phyloP scores from a whole-genome alignment of 1,140 invertebrate species.

The Streblospio benedicti region DNA sequence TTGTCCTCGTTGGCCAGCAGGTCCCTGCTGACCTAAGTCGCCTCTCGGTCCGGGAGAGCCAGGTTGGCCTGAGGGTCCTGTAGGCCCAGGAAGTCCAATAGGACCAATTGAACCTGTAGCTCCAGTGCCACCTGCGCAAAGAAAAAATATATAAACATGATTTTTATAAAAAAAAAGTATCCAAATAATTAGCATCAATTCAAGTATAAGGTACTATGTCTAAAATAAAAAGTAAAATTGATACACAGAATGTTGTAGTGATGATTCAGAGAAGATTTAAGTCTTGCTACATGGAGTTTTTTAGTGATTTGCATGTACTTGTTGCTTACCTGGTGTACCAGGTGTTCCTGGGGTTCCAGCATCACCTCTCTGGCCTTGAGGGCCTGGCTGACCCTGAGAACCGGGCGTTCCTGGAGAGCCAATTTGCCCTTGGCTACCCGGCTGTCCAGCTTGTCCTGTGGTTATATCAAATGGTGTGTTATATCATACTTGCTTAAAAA shows the following conservation, averaged over 20 bases:
- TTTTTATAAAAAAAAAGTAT: too few species aligned
- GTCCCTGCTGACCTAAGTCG: neutral
- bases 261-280: too few species aligned
- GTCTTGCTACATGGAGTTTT: too few species aligned
- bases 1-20: neutral
- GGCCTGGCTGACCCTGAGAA: neutral
- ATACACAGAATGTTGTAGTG: too few species aligned
- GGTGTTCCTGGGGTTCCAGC: neutral
- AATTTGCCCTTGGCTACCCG: neutral
- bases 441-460: neutral
- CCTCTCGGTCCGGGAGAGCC: conserved; percentile 5
- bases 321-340: neutral
- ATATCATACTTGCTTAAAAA: too few species aligned
- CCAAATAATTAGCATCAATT: neutral
- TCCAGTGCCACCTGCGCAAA: neutral
- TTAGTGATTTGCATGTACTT: too few species aligned
- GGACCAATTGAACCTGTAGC: neutral
- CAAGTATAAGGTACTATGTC: neutral
- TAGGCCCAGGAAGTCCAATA: neutral
- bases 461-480: neutral
- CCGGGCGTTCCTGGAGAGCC: conserved; percentile 4
- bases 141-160: neutral
- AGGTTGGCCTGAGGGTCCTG: neutral
- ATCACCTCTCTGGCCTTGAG: neutral
- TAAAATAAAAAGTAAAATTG: too few species aligned